Evolutionary conservation across 92 coral and sea anemone genomes (phyloP).

Genomic region (Diadumene lineata): DNA sequence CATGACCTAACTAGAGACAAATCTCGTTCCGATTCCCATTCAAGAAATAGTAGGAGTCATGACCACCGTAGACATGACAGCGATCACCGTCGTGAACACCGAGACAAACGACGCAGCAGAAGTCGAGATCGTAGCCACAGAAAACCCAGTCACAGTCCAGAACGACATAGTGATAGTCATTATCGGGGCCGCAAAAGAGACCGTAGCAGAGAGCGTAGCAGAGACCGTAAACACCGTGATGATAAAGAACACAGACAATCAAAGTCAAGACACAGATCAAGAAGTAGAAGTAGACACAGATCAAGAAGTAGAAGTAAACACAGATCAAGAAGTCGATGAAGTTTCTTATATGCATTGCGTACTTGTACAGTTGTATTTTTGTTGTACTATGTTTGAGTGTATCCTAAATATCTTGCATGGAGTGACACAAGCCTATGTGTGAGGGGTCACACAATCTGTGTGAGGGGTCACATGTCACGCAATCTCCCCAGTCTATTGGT

Average conservation of each 20-base stretch:
- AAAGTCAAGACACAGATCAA: conserved; percentile 53
- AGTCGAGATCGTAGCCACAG: conserved; percentile 67
- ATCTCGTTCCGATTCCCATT: conserved; percentile 18
- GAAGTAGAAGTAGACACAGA: conserved; percentile 47
- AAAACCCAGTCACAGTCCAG: conserved; percentile 64
- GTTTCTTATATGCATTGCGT: neutral
- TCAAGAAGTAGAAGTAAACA: conserved; percentile 63
- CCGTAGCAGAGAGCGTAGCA: conserved; percentile 15
- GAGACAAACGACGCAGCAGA: conserved; percentile 50
- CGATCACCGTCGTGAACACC: conserved; percentile 52
- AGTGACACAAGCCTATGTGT: no score
- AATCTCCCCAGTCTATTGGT: no score
- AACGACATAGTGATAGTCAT: conserved; percentile 63
- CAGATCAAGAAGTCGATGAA: conserved; percentile 43
- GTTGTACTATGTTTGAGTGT: no score
- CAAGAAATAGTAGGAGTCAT: conserved; percentile 65
- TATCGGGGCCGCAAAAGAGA: neutral
- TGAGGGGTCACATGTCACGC: no score
- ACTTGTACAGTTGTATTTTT: neutral
- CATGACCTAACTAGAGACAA: conserved; percentile 26
- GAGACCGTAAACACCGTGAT: conserved; percentile 52
- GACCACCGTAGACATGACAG: conserved; percentile 49
- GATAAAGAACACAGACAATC: conserved; percentile 50
- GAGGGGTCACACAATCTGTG: no score
- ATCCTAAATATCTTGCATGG: no score